Base-by-base conservation (phyloP, 2,113 vertebrate genomes). In the Phoenicopterus ruber region DNA sequence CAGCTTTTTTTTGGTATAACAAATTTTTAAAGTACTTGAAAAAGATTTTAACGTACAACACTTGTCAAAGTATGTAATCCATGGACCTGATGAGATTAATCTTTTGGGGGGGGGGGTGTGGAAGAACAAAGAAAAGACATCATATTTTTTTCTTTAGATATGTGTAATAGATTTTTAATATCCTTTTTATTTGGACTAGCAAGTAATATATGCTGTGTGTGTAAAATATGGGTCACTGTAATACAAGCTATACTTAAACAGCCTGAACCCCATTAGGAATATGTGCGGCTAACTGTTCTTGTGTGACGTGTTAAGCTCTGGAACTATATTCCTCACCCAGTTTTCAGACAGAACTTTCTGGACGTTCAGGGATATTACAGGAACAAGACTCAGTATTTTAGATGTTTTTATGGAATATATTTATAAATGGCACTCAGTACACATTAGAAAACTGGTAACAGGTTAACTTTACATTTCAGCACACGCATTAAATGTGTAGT, bases 1-100 rank as follows among this genome's bases (percentile, higher is more conserved):
- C 97, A 98, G 97, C 97, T 98, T 98, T 97, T 97, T 94, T 97
- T 98, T 97, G 96, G 97, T 97, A 97, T 94, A 93, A 97, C 84
- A 97, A 49, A 82, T 98, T 98, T 98, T 98, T 97, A 84, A 98
- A 96, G 88, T 97, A 96, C 90, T 97, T 96, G 93, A 95, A 91
- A 98, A 97, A 95, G 73, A 93, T 97, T 97, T 98, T 96, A 97
- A 95, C 32, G 3, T 95, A 82, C 85, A 82, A 91, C 94, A 93
- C 91, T 95, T 97, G 96, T 97, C 90, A 82, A 67, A 93, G 62
- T 96, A 90, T 97, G 97, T 96, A 97, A 94, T 94, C 79, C 76
- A 63, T 97, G 92, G 86, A 96, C 89, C 78, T 88, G 71, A 97
- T 87, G 85, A 90, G 90, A 96, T 97, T 72, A 82, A 86, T 95